Evolutionary conservation across 2,113 vertebrate species (phyloP), one percentile per base, ranked within the genome.

Genomic region (Clinocottus analis): DNA sequence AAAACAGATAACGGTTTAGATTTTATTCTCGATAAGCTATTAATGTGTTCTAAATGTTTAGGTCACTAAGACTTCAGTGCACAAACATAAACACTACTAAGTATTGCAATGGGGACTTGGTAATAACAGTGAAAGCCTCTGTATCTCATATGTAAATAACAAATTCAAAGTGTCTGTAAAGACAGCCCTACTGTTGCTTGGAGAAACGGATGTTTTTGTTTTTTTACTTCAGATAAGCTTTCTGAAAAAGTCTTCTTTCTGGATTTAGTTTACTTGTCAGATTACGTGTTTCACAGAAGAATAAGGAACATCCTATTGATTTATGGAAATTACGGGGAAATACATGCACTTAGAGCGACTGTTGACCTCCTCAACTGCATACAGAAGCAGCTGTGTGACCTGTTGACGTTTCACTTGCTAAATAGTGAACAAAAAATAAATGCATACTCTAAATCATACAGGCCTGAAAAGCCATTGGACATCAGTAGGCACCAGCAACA

Each of bases 11-110:
- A 39, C 16, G 49, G 13, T 21, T 7, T 53, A 58, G 1, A 1
- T 19, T 25, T 25, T 62, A 29, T 7, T 53, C 7, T 27, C 3
- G 29, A 56, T 68, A 41, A 77, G 58, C 39, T 66, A 43, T 73
- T 77, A 23, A 51, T 63, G 7, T 68, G 19, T 17, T 43, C 27
- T 49, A 37, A 16, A 29, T 67, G 39, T 66, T 65, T 27, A 79
- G 59, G 21, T 75, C 71, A 79, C 49, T 25, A 84, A 37, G 49
- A 73, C 21, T 8, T 29, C 1, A 1, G 13, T 13, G 7, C 1
- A 41, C 21, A 33, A 7, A 53, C 39, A 61, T 27, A 11, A 55
- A 51, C 25, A 53, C n/a, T n/a, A n/a, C n/a, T 21, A 33, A 39
- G 19, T 4, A 65, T 14, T 61, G 12, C 5, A 51, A 35, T 56